Conservation (phyloP, 37 sponge, comb jelly and placozoan genomes). For the Hormiphora californensis region DNA sequence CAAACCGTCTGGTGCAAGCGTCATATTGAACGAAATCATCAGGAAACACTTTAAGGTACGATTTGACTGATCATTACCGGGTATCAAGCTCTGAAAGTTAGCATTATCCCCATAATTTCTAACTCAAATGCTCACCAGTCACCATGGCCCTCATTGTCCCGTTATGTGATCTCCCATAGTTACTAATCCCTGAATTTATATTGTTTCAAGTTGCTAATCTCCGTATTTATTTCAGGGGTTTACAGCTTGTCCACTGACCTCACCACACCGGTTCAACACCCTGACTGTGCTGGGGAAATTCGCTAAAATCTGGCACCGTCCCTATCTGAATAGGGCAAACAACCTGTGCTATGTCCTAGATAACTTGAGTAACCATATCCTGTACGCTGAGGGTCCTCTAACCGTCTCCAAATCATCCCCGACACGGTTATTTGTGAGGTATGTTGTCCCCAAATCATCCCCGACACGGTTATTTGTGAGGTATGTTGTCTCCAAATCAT, state of each 20-base stretch:
- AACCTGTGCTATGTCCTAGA: neutral
- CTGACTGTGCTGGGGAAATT: slow-evolving; percentile 18
- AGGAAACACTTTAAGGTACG: slow-evolving; percentile 6
- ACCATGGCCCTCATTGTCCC: too few species aligned
- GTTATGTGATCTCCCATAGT: too few species aligned
- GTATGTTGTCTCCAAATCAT: too few species aligned
- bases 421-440: slow-evolving; percentile 32
- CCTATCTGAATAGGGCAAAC: slow-evolving; percentile 28
- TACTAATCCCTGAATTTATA: too few species aligned
- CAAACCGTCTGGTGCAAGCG: neutral
- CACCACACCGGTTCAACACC: slow-evolving; percentile 42
- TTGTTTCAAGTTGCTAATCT: too few species aligned
- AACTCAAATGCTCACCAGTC: too few species aligned
- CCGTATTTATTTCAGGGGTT: neutral
- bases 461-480: too few species aligned
- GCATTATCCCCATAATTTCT: too few species aligned
- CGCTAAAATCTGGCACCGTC: slow-evolving; percentile 9
- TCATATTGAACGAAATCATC: slow-evolving; percentile 7
- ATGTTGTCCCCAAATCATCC: too few species aligned
- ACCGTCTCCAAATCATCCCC: slow-evolving; percentile 24
- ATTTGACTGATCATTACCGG: too few species aligned
- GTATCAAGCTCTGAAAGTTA: too few species aligned
- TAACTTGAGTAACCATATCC: neutral
- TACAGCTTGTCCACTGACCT: neutral
- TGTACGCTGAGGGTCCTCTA: neutral